Base-by-base conservation (phyloP, 1,140 invertebrate genomes). In the Zaprionus nigranus region DNA sequence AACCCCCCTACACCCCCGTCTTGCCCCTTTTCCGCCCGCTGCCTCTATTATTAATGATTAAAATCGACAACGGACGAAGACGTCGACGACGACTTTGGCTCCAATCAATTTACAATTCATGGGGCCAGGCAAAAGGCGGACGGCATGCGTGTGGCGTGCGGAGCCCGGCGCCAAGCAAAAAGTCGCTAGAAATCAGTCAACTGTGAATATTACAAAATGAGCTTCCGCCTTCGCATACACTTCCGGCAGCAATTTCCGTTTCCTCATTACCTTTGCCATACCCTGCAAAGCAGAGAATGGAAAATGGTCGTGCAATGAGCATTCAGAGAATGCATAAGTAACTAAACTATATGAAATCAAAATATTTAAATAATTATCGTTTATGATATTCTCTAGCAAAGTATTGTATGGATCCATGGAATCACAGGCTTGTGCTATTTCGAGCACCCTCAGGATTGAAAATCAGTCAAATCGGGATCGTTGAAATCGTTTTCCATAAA, bases 221-320 rank as follows among this genome's bases (percentile, higher is more conserved):
- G 87, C 83, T 91, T 91, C 87, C 87, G 87, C 78, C 75, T 64
- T 79, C 69, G 82, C 80, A 69, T 78, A 75, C 78, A 91, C 88
- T 91, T 91, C 88, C 88, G 88, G 83, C 88, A 84, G 79, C 88
- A 91, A 91, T 91, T 91, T 91, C 88, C 88, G 83, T 75, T 91
- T 91, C 81, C 83, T 88, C 88, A 91, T 91, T 91, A 91, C 84
- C 81, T 91, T 59, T 73, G 58, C 43, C 60, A 71, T 78, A 66
- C 61, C 68, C 70, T 64, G 64, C 53, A 82, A 62, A 62, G 53
- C 49, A 15, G 7, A 15, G 30, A 24, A 26, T 20, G 26, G 38
- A 24, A 20, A 17, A 26, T 30, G 13, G 13, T 30, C 26, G 26
- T 11, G 26, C 15, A 30, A 34, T 1, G 6, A 24, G 13, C 7